Evolutionary conservation across 92 coral and sea anemone genomes (phyloP), one percentile per base, ranked within the genome.

Genomic region (Paramuricea clavata): DNA sequence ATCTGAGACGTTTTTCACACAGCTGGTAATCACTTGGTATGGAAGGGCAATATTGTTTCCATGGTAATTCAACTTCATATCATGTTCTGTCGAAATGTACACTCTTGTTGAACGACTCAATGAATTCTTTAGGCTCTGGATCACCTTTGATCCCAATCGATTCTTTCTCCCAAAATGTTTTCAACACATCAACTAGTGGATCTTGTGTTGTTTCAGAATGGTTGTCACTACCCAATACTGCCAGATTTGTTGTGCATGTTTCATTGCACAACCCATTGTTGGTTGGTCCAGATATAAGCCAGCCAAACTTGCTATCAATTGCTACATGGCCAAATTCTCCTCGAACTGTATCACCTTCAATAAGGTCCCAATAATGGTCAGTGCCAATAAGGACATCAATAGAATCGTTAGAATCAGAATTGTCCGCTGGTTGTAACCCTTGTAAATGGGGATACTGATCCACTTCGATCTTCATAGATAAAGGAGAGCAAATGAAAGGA

Each of bases 291-390:
- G 92, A 91, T 13, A 91, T 26, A 19, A 85, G 86, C 94, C 94
- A 92, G 31, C 92, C 90, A 21, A 92, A 86, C 69, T 81, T 81
- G 47, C 92, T 92, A 23, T 88, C 65, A 47, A 88, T 49, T 7
- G 92, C 94, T 2, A 88, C 85, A 13, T 90, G 94, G 33, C 94
- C 92, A 57, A 64, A 32, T 16, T 92, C 85, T 65, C 92, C 90
- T 13, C 85, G 89, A n/a, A n/a, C n/a, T n/a, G n/a, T n/a, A n/a
- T n/a, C n/a, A n/a, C n/a, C n/a, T n/a, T n/a, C n/a, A n/a, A n/a
- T n/a, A n/a, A n/a, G n/a, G n/a, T n/a, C n/a, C n/a, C n/a, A n/a
- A n/a, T n/a, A n/a, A n/a, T n/a, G 34, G 78, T 89, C 94, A 1
- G 92, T 3, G n/a, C 94, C 92, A 27, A 92, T 89, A 13, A 92